Base-by-base conservation (phyloP, 53 echinoderm and acorn worm species). In the Echinometra lucunter region DNA sequence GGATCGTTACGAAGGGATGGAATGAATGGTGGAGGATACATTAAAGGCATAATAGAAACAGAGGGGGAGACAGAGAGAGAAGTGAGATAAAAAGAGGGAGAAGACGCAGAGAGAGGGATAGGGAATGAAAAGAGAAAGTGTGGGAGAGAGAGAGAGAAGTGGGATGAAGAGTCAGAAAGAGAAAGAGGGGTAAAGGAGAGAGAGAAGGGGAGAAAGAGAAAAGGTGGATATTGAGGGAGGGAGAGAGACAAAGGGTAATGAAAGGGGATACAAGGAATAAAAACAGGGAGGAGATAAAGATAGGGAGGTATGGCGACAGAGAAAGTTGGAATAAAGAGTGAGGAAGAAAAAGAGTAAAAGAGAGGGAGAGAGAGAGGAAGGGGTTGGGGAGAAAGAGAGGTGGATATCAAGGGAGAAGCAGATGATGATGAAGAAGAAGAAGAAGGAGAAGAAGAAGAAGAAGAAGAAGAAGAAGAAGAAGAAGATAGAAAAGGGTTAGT, bases 401-500 rank as follows among this genome's bases (percentile, higher is more conserved):
- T 27, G 28, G 69, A 69, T 21, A 78, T n/a, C n/a, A n/a, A n/a
- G n/a, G n/a, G n/a, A 56, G 13, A 56, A 56, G 56, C 7, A 56
- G 56, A 56, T 9, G 6, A 74, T 10, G 74, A 74, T 7, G 37
- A 74, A 35, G 37, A 74, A 35, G 28, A 74, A 74, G 74, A 74
- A 74, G 74, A 74, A 74, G 6, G 23, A 74, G 74, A 74, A 35
- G 37, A 74, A 35, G 6, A 74, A 74, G 74, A 74, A 74, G 74
- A 74, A 74, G 74, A 74, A 74, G 74, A 35, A 74, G 74, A 35
- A 74, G 74, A 35, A 74, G 74, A 74, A 66, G 66, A 27, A 27
- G 66, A 66, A 19, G 15, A 66, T 66, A 56, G 13, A 56, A 56
- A 7, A 25, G 23, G 66, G 21, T 66, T 66, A 25, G 0, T 19